Evolutionary conservation across 2,797 vertebrate genomes (phyloP).

Genomic region (Mormyrus proboscirostris): DNA sequence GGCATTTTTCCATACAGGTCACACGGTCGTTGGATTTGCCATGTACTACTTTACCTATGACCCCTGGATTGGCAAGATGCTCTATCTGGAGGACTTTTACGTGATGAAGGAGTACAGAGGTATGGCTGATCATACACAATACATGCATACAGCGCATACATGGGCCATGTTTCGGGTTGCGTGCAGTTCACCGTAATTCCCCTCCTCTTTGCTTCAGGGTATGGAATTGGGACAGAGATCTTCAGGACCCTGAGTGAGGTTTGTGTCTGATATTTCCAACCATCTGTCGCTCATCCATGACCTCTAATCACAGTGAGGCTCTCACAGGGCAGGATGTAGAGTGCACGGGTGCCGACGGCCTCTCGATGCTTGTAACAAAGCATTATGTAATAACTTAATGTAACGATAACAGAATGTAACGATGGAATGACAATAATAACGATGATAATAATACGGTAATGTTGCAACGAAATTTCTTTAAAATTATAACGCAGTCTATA

Average conservation of each 20-base stretch:
- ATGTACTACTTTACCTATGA: slow-evolving; percentile 73
- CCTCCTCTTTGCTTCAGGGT: slow-evolving; percentile 42
- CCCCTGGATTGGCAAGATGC: slow-evolving; percentile 65
- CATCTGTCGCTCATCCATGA: slow-evolving; percentile 7
- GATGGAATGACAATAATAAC: background rate
- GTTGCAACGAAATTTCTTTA: background rate
- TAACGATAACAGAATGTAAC: background rate
- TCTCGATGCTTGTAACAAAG: background rate
- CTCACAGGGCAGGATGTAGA: background rate
- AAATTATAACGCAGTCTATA: background rate
- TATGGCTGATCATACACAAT: slow-evolving; percentile 21
- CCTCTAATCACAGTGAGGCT: background rate
- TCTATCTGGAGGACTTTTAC: slow-evolving; percentile 74
- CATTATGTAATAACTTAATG: background rate
- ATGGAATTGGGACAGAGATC: slow-evolving; percentile 63
- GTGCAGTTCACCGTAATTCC: background rate
- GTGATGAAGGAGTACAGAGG: slow-evolving; percentile 58
- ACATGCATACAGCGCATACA: background rate
- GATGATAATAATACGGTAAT: background rate
- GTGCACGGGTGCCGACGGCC: background rate
- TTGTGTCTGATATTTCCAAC: slow-evolving; percentile 9
- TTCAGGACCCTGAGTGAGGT: slow-evolving; percentile 63
- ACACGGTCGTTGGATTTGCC: slow-evolving; percentile 57
- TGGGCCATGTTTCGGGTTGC: background rate
- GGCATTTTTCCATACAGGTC: slow-evolving; percentile 34